A percentile compares a stretch with the other conserved stretches of the same genome.
Evolutionary conservation across 2,888 invertebrate species (phyloP).

Genomic region (Sesamia inferens): DNA sequence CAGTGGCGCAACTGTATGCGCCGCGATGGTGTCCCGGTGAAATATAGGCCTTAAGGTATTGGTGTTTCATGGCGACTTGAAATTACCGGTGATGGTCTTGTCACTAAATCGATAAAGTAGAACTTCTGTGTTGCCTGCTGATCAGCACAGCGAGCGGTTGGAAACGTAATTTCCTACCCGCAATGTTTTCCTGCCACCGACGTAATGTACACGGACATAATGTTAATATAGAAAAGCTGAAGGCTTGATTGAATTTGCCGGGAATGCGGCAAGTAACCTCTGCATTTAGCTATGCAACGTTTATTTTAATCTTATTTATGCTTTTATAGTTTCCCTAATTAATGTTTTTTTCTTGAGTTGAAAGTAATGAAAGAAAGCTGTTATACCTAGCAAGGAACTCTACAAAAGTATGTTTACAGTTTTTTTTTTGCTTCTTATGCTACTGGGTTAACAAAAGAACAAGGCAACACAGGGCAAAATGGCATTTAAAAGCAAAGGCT

Average conservation of each 20-base stretch:
- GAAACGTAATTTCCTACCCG: conserved; percentile 77
- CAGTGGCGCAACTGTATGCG: no score
- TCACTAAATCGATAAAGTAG: not conserved
- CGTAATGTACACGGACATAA: conserved; percentile 68
- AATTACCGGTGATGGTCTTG: not conserved
- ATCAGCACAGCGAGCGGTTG: conserved; percentile 53
- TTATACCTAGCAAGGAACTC: not conserved
- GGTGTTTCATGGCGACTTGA: not conserved
- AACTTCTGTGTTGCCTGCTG: conserved; percentile 30
- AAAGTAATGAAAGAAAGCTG: not conserved
- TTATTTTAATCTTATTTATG: conserved; percentile 30
- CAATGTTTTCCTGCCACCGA: conserved; percentile 78
- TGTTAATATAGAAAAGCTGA: conserved; percentile 69
- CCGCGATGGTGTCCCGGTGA: no score
- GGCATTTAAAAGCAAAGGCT: not conserved
- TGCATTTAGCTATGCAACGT: conserved; percentile 41
- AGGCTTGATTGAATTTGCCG: conserved; percentile 63
- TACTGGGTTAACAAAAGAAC: not conserved
- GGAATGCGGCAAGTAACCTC: conserved; percentile 48
- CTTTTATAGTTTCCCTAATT: conserved; percentile 17
- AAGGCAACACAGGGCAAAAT: not conserved
- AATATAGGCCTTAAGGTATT: no score
- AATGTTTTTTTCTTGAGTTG: not conserved
- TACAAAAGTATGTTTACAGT: not conserved
- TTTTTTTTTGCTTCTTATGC: not conserved